A percentile compares a stretch with the other conserved stretches of the same genome.
These are phyloP conservation scores for Chrysemys picta DNA, from an alignment of 2,113 vertebrate species.

Conservation along the genomic window DNA sequence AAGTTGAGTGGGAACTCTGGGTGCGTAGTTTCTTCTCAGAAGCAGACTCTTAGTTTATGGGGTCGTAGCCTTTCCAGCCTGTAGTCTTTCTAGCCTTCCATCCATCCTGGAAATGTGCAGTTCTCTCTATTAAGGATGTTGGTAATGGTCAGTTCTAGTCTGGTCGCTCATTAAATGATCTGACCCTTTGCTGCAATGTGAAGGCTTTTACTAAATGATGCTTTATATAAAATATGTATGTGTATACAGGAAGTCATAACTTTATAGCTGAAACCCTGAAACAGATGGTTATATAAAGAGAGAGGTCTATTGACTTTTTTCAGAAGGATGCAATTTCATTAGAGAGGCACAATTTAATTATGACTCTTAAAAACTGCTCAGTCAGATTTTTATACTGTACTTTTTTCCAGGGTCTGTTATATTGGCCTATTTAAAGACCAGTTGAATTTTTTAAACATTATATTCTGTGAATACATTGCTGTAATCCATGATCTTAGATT, in stretches of 20 bases:
- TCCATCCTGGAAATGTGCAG: not conserved
- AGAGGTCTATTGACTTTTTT: not conserved
- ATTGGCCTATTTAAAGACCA: not conserved
- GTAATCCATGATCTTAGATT: not conserved
- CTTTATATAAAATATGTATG: not conserved
- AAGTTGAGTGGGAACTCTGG: not conserved
- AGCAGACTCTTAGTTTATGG: not conserved
- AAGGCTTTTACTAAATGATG: not conserved
- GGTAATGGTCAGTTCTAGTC: not conserved
- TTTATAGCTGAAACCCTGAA: not conserved
- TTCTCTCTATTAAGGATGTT: not conserved
- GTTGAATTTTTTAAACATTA: not conserved
- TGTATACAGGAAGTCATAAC: not conserved
- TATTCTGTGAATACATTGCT: not conserved
- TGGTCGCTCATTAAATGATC: rapidly evolving
- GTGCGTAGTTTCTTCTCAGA: not conserved
- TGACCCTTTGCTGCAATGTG: no score
- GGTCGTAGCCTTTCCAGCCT: not conserved
- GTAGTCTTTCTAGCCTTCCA: not conserved
- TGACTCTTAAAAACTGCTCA: not conserved
- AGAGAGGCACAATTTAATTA: not conserved
- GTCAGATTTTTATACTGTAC: not conserved
- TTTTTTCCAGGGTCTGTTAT: not conserved
- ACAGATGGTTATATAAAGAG: not conserved
- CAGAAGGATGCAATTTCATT: not conserved